phyloP scores from a whole-genome alignment of 2,797 vertebrate species.

The Poliocrania exsul region DNA sequence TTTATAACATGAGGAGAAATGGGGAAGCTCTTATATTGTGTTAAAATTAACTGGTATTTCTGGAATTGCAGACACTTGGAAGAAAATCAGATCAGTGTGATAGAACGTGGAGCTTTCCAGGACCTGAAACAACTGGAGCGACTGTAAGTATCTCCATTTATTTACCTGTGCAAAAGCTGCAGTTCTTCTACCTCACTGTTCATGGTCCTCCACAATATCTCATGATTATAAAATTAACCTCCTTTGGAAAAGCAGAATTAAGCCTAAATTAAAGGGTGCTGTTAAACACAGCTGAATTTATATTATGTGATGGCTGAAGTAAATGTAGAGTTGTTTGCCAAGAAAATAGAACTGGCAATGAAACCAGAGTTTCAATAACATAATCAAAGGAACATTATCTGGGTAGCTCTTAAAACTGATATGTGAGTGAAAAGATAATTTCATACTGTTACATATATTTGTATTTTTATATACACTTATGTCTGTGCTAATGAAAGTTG shows the following conservation, averaged over 20 bases:
- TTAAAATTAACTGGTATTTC: constrained; percentile 28
- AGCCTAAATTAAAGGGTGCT: not conserved
- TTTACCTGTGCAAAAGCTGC: not conserved
- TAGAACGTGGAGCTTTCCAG: constrained; percentile 97
- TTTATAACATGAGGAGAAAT: not conserved
- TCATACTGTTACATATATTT: not conserved
- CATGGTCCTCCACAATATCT: not conserved
- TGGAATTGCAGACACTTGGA: constrained; percentile 89
- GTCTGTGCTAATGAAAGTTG: not conserved
- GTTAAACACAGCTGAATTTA: not conserved
- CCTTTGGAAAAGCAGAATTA: not conserved
- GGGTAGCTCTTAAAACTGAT: not conserved
- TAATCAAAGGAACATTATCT: not conserved
- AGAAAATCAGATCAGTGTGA: constrained; percentile 95
- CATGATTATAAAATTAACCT: not conserved
- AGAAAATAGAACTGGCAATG: not conserved
- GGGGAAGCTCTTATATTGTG: not conserved
- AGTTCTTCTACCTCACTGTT: not conserved
- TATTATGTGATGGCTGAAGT: not conserved
- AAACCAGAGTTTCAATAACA: not conserved
- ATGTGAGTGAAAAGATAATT: not conserved
- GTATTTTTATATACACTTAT: not conserved
- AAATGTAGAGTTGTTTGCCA: not conserved
- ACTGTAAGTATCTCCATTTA: constrained; percentile 85
- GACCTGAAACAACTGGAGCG: constrained; percentile 97